Evolutionary conservation across 1,140 invertebrate genomes (phyloP).

Genomic region (Whitmania pigra): DNA sequence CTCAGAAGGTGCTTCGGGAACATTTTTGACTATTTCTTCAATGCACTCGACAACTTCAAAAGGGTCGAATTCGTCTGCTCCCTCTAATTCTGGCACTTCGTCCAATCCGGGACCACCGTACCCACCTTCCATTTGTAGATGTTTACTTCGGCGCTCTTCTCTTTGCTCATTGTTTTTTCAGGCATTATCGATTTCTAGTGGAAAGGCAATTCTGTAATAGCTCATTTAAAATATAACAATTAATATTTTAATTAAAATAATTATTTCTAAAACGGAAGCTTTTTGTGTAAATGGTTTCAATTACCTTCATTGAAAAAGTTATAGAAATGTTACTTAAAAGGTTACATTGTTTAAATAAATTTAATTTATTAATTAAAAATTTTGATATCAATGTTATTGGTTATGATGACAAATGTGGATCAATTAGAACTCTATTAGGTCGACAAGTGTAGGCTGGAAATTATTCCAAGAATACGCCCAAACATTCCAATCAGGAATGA

Average conservation of each 20-base stretch:
- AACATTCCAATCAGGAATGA: not conserved
- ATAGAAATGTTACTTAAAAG: too few species aligned
- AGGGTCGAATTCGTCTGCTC: slow-evolving; percentile 60
- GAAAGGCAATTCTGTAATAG: not conserved
- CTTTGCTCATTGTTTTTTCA: slow-evolving; percentile 10
- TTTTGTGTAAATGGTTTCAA: too few species aligned
- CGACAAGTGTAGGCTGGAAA: too few species aligned
- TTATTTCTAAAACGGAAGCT: too few species aligned
- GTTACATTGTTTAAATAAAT: too few species aligned
- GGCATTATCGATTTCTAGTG: slow-evolving; percentile 13
- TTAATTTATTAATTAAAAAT: too few species aligned
- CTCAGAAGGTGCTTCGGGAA: slow-evolving; percentile 49
- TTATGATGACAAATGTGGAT: too few species aligned
- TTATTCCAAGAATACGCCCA: not conserved
- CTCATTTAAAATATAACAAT: not conserved
- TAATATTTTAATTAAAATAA: not conserved
- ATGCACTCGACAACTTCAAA: slow-evolving; percentile 51
- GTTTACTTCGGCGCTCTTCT: not conserved
- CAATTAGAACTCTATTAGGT: too few species aligned
- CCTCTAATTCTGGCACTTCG: slow-evolving; percentile 55
- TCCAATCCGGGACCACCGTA: slow-evolving; percentile 41
- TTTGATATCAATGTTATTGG: too few species aligned
- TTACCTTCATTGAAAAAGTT: too few species aligned
- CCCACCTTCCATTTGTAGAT: not conserved
- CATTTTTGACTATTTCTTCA: slow-evolving; percentile 59